These are phyloP conservation scores for Sphaeridia pumilis DNA, from an alignment of 2,888 invertebrate species.

Conservation along the genomic window DNA sequence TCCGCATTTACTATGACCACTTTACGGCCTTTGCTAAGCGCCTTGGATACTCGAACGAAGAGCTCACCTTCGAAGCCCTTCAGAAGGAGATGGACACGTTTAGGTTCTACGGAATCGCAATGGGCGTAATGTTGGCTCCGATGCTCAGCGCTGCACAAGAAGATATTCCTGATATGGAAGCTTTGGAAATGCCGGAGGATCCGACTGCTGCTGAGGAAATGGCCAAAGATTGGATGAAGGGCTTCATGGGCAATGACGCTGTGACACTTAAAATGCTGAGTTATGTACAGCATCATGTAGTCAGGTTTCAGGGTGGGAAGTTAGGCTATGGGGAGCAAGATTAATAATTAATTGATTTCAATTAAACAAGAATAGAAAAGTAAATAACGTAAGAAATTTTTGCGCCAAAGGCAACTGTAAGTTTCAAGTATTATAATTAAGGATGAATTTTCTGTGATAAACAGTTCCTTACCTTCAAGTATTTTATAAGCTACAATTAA, in stretches of 20 bases:
- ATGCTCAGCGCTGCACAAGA: constrained; percentile 11
- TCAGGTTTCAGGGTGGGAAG: constrained; percentile 3
- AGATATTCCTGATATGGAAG: constrained; percentile 32
- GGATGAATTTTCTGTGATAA: background rate
- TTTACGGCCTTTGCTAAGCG: constrained; percentile 19
- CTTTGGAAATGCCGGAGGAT: constrained; percentile 15
- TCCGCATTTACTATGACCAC: constrained; percentile 25
- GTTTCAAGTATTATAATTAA: no score
- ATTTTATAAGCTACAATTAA: constrained; percentile 2
- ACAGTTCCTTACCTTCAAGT: background rate
- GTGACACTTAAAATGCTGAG: constrained; percentile 12
- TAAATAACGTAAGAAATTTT: no score
- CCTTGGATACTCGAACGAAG: constrained; percentile 20
- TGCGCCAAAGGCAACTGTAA: no score
- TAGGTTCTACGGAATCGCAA: constrained; percentile 22
- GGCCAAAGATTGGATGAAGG: constrained; percentile 11
- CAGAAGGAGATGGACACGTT: constrained; percentile 19
- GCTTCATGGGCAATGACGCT: constrained; percentile 9
- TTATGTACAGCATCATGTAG: constrained; percentile 15
- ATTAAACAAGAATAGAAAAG: background rate
- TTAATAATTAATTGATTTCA: background rate
- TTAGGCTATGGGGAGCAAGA: background rate
- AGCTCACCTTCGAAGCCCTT: constrained; percentile 21
- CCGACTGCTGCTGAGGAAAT: background rate
- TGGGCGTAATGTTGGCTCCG: constrained; percentile 24